Evolutionary conservation across 2,113 vertebrate genomes (phyloP), one percentile per base, ranked within the genome.

Genomic region (Amblyopsis rosae): DNA sequence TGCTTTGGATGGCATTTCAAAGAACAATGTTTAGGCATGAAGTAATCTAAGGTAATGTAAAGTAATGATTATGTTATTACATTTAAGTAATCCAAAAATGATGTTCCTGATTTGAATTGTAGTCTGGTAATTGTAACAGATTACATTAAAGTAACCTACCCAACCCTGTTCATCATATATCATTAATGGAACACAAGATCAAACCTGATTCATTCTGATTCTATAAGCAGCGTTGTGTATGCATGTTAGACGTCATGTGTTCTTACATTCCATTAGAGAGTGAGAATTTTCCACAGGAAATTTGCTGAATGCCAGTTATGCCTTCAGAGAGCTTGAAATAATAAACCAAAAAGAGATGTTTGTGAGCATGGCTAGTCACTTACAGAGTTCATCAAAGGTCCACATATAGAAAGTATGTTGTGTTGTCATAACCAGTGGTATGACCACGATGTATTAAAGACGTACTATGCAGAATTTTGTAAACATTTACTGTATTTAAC

Each of bases 261-360:
- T 82, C 67, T 56, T 67, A 56, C 82, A 91, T 91, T 90, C 86
- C 88, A 83, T 83, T 75, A 73, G 66, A 59, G 48, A 66, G 70
- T 35, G 81, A 77, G 79, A 87, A 86, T 66, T 84, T 92, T 92
- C 90, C 89, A 85, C 92, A 90, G 92, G 91, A 94, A 93, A 91
- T 91, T 82, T 86, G 82, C 82, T 72, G 77, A 86, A 90, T 93
- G 80, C 91, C 88, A 87, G 32, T 68, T 89, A 83, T 84, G 76
- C 87, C 82, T 77, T 72, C 53, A 58, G 80, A 89, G 88, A 80
- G 71, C 81, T 90, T 84, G 64, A 64, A 90, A 93, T 85, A 90
- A 89, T 76, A 92, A 89, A 82, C 80, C 67, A 73, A 67, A 75
- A 75, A 72, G 73, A 79, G 58, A 79, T 70, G 79, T 79, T 80